Base-by-base conservation (phyloP, 2,888 invertebrate genomes). In the Acleris laterana region DNA sequence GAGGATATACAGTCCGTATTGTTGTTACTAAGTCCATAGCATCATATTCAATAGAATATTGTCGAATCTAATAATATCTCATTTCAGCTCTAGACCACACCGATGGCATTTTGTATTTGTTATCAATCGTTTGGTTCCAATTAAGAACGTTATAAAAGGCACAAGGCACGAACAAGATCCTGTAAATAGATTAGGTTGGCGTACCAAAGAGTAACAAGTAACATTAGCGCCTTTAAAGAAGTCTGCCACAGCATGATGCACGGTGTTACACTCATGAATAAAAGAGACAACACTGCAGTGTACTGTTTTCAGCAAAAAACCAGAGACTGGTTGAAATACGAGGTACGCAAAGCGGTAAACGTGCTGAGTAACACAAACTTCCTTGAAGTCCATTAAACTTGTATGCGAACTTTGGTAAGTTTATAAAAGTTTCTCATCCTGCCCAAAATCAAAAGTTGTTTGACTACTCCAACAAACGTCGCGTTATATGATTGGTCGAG, bases 351-450 rank as follows among this genome's bases (percentile, higher is more conserved):
- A 44, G 44, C 51, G 51, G 42, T 53, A 56, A 61, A 56, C 49
- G 53, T 61, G 53, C 59, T 44, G 55, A 65, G 65, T 66, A 59
- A 65, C 60, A 60, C 64, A 60, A 65, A 65, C 53, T 65, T 65
- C 42, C 38, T 50, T 50, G 64, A 60, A 65, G 55, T 60, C 55
- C 60, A 64, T 64, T 64, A 55, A 60, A 65, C 64, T 60, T 65
- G 50, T 49, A 55, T 55, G 49, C 53, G 48, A 61, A 50, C 55
- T 60, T 60, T 46, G 25, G 20, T n/a, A 48, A 63, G 52, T 63
- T 64, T 59, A 59, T 38, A 48, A 55, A 55, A 60, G 42, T 64
- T 49, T 25, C 50, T 19, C 42, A 17, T 62, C 55, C 42, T 28
- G 38, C 17, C 46, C 57, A 25, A 55, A 42, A 55, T 55, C 42